Conservation (phyloP, 2,113 vertebrate genomes). For the Hippocampus zosterae region DNA sequence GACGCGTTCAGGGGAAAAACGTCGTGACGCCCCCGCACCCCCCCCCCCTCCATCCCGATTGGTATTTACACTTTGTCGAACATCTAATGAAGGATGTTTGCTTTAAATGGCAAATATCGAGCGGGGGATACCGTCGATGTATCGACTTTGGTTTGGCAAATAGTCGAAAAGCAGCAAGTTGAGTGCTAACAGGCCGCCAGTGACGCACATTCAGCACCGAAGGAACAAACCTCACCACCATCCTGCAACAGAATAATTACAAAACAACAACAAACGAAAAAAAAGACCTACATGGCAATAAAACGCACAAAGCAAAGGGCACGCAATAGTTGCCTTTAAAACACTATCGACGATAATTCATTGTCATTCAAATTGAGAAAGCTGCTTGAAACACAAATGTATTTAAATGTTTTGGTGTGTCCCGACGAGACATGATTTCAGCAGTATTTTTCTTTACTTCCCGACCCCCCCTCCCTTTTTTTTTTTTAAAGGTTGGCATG, state of each 20-base stretch:
- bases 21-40: conserved; percentile 16
- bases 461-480: no score
- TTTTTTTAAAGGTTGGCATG: background rate
- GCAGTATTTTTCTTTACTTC: background rate
- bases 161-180: conserved; percentile 50
- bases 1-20: conserved; percentile 2
- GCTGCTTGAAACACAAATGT: background rate
- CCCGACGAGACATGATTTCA: background rate
- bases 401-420: background rate
- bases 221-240: background rate
- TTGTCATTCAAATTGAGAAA: background rate
- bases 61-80: conserved; percentile 67
- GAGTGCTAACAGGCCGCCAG: conserved; percentile 39
- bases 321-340: background rate
- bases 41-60: conserved; percentile 42
- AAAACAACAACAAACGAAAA: no score
- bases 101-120: conserved; percentile 70
- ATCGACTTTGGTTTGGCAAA: conserved; percentile 62
- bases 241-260: no score
- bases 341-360: background rate
- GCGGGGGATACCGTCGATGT: conserved; percentile 48
- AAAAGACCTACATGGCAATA: background rate
- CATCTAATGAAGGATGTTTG: conserved; percentile 67
- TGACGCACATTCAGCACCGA: conserved; percentile 23
- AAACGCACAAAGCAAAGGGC: background rate